Evolutionary conservation across 2,888 invertebrate species (phyloP), one percentile per base, ranked within the genome.

Genomic region (Epirrita christyi): DNA sequence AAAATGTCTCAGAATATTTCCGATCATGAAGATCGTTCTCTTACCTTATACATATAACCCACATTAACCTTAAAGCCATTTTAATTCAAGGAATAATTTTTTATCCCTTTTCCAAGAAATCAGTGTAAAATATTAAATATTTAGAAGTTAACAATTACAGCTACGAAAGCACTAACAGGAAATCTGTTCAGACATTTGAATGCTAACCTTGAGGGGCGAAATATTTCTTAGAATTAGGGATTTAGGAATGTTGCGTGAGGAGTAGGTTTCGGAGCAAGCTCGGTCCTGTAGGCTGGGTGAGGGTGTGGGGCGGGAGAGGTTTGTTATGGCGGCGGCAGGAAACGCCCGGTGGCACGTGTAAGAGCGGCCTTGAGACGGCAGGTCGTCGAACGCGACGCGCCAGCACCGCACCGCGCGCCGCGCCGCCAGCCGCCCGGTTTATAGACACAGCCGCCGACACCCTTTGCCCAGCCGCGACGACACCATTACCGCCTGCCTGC

Each of bases 271-370:
- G 55, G 60, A 61, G 55, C 64, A 63, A 59, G 64, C 61, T 66
- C 65, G 64, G 65, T 59, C 59, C 57, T 67, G 70, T 71, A 72
- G 73, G 70, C 64, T 68, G 64, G 66, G 72, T 43, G 70, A 75
- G 77, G 73, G 76, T 74, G 78, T 78, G 79, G 74, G 79, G 80
- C 73, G 83, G 80, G 85, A 80, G 85, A 78, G 85, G 86, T 85
- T 88, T 88, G 87, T 88, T 88, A 88, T 88, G 88, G 86, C 87
- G 86, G 82, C 83, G 86, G 83, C 85, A 86, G 88, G 84, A 86
- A 88, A 85, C 86, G 85, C 77, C 82, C 83, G 76, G 80, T 82
- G 86, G 87, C 87, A 86, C 90, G 89, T 86, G 89, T 88, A 88
- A 85, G 78, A 79, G 80, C 88, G 88, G 88, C 89, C 89, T 89